Evolutionary conservation across 1,140 invertebrate genomes (phyloP), one percentile per base, ranked within the genome.

Genomic region (Drosophila lacteicornis): DNA sequence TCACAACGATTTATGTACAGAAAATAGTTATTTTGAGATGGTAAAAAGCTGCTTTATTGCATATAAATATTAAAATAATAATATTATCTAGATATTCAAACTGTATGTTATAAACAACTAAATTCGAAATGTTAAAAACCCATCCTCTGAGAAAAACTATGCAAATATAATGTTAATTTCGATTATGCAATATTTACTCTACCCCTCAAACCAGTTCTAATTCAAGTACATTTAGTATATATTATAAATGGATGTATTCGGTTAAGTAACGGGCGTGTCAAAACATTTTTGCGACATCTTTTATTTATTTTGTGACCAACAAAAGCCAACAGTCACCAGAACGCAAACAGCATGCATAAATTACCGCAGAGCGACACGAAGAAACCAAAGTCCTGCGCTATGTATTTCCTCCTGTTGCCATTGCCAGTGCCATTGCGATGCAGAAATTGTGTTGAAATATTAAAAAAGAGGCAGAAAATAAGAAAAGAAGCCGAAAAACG

Each of bases 261-360:
- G 19, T 6, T 36, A 67, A 80, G 81, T 84, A 80, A 86, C 82
- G 46, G 82, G 80, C 80, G 62, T 87, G 84, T 87, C 80, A 88
- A 80, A 83, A 73, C 77, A 80, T 82, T 73, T 77, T 77, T 86
- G 76, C 75, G 80, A 84, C 77, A 88, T 87, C 63, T 81, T 75
- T 88, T 90, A 88, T 88, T 88, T 81, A 88, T 84, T 84, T 58
- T 80, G 65, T 58, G 83, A 83, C 80, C 69, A 80, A 67, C 70
- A 88, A 88, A 87, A 75, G 80, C 74, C 80, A 84, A 84, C 68
- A 84, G 84, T 90, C 85, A 80, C 77, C 57, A 67, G 67, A 66
- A 84, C 59, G 85, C 81, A 88, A 88, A 84, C 80, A 84, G 82
- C 81, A 81, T 90, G 84, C 85, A 88, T 87, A 87, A 87, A 87